These are phyloP conservation scores for Sterrhoptilus dennistouni DNA, from an alignment of 2,113 vertebrate species.

Conservation along the genomic window DNA sequence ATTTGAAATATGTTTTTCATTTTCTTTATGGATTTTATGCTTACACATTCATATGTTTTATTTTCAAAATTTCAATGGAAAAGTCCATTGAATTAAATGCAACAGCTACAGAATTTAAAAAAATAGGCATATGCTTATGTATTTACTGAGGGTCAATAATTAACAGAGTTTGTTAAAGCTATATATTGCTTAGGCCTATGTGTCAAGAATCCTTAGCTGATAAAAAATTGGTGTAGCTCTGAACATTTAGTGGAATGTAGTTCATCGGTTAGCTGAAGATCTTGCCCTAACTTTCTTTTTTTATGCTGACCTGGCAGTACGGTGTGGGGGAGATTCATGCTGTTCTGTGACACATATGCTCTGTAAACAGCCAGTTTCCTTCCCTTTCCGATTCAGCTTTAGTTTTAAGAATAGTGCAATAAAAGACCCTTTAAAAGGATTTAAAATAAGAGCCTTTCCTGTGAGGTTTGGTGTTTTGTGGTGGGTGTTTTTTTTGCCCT, in stretches of 20 bases:
- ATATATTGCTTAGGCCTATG: neutral
- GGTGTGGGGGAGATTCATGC: neutral
- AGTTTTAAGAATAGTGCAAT: neutral
- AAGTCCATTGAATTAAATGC: neutral
- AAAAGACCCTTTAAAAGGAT: neutral
- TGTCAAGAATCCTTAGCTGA: neutral
- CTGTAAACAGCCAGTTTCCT: neutral
- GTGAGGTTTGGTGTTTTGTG: neutral
- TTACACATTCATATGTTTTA: neutral
- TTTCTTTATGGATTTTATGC: neutral
- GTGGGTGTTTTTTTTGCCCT: rapidly evolving
- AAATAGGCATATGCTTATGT: neutral
- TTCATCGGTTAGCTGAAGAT: neutral
- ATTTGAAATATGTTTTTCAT: neutral
- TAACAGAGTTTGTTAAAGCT: neutral
- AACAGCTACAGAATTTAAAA: neutral
- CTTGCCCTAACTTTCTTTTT: neutral
- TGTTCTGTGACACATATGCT: neutral
- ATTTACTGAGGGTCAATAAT: neutral
- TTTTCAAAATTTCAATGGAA: neutral
- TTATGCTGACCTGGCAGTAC: neutral
- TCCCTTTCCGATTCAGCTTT: neutral
- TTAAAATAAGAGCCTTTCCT: neutral
- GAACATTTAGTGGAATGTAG: neutral
- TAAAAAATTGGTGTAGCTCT: neutral